Conservation (phyloP, 2,888 invertebrate species). For the Idaea aversata region DNA sequence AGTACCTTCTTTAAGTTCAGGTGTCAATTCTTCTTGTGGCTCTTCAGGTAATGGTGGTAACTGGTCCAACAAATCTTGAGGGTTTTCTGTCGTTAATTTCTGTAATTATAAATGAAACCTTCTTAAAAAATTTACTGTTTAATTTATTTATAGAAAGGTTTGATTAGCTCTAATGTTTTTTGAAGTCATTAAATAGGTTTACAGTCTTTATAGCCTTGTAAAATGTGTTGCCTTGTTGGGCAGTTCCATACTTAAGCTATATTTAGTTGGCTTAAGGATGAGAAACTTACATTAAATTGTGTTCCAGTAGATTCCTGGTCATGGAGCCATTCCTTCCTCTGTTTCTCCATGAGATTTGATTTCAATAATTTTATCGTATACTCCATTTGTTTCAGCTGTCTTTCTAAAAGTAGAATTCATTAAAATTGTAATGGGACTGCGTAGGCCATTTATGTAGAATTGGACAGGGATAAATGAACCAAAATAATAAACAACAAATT, state of each 20-base stretch:
- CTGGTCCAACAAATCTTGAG: conserved; percentile 74
- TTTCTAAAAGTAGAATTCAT: conserved; percentile 34
- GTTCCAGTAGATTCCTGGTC: conserved; percentile 31
- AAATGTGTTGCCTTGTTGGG: too few species aligned
- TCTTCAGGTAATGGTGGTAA: conserved; percentile 72
- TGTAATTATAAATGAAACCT: conserved; percentile 27
- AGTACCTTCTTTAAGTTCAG: conserved; percentile 84
- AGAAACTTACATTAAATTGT: conserved; percentile 35
- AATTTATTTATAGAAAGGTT: neutral
- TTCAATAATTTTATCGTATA: conserved; percentile 65
- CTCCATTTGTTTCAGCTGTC: conserved; percentile 58
- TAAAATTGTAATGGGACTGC: neutral
- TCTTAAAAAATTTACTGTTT: neutral
- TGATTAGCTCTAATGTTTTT: neutral
- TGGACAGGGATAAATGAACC: too few species aligned
- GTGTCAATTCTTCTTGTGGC: conserved; percentile 75
- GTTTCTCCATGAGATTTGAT: conserved; percentile 65
- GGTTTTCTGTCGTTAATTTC: conserved; percentile 59
- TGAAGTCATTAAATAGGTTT: too few species aligned
- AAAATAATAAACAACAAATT: too few species aligned
- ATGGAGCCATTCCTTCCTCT: conserved; percentile 47
- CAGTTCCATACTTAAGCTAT: too few species aligned
- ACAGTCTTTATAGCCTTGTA: too few species aligned
- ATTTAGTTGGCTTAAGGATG: neutral
- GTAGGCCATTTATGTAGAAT: neutral